Evolutionary conservation across 2,797 vertebrate species (phyloP).

Genomic region (Schizopygopsis pylzovi): DNA sequence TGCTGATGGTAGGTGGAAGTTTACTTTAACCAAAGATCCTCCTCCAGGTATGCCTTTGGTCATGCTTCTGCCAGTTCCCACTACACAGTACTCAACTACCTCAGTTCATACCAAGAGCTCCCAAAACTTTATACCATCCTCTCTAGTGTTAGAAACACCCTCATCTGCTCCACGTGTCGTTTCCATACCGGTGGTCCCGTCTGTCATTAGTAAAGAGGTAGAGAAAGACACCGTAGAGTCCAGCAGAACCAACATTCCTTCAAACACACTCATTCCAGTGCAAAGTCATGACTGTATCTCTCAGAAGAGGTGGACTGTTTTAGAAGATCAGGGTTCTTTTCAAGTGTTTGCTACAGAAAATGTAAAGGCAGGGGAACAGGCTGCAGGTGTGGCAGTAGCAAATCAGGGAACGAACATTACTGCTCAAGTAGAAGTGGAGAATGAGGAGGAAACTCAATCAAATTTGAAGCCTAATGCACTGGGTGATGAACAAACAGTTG

Average conservation of each 20-base stretch:
- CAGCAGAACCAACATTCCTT: not conserved
- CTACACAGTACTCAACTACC: constrained; percentile 47
- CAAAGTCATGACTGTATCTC: constrained; percentile 33
- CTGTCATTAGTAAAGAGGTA: not conserved
- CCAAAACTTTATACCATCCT: constrained; percentile 8
- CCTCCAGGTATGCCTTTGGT: constrained; percentile 71
- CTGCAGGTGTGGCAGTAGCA: not conserved
- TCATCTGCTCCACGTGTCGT: not conserved
- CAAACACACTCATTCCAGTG: constrained; percentile 46
- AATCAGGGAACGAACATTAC: not conserved
- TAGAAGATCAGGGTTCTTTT: constrained; percentile 2
- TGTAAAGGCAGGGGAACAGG: not conserved
- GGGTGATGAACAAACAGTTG: not conserved
- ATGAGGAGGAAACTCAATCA: constrained; percentile 6
- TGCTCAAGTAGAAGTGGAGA: not conserved
- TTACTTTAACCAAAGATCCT: constrained; percentile 70
- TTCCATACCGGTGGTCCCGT: constrained; percentile 11
- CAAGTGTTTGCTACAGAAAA: not conserved
- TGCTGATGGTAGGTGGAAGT: constrained; percentile 64
- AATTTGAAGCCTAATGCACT: not conserved
- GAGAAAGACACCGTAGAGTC: constrained; percentile 27
- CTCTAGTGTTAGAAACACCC: constrained; percentile 18
- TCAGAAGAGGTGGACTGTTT: constrained; percentile 40
- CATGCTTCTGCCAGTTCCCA: constrained; percentile 69
- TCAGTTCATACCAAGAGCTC: constrained; percentile 42